Conservation (phyloP, 1,140 invertebrate species). For the Bombus ignitus region DNA sequence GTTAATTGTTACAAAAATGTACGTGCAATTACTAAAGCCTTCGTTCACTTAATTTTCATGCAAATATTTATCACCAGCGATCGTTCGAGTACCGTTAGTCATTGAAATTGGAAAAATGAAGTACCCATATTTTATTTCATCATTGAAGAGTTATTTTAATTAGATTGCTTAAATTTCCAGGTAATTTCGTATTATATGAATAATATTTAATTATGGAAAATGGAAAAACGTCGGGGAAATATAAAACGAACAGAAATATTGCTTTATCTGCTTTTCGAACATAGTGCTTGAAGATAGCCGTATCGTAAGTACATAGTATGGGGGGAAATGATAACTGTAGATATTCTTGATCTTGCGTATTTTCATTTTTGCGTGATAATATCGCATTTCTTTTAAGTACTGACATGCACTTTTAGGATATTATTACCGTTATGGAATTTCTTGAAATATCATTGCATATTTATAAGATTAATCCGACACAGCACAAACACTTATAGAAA, state of each 20-base stretch:
- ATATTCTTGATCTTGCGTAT: background rate
- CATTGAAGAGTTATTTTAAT: background rate
- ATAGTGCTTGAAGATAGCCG: background rate
- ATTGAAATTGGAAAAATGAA: no score
- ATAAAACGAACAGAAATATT: background rate
- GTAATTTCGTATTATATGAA: background rate
- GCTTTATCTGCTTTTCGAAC: background rate
- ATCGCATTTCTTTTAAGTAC: no score
- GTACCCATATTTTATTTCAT: background rate
- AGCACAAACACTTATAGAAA: no score
- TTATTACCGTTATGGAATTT: no score
- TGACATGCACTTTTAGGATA: no score
- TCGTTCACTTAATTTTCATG: no score
- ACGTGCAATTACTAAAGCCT: no score
- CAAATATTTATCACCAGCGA: no score
- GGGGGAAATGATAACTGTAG: background rate
- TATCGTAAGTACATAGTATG: background rate
- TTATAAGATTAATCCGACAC: no score
- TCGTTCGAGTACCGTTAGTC: no score
- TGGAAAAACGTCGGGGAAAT: background rate
- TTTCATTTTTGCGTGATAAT: background rate
- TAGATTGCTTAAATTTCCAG: background rate
- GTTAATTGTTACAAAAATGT: no score
- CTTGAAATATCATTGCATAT: no score
- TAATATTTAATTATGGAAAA: background rate